These are phyloP conservation scores for Trialeurodes vaporariorum DNA, from an alignment of 1,140 invertebrate species.

Conservation along the genomic window DNA sequence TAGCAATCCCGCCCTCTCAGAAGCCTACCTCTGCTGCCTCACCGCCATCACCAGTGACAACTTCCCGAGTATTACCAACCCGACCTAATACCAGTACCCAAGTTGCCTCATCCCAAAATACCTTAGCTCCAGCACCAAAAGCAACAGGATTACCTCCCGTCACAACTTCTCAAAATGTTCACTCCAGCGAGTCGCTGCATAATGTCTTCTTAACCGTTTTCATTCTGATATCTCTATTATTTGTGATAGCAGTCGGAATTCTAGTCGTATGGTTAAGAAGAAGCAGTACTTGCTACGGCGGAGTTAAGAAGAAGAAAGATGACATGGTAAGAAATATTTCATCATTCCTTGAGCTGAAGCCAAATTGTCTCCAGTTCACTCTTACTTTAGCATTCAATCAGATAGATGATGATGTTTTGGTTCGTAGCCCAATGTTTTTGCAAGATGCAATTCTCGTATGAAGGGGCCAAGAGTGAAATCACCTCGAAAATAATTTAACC, in stretches of 20 bases:
- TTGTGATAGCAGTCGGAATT: not conserved
- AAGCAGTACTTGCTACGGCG: not conserved
- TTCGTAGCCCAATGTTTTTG: no score
- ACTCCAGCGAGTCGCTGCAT: not conserved
- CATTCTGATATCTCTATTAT: not conserved
- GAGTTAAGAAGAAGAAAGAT: constrained; percentile 30
- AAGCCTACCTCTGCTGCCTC: not conserved
- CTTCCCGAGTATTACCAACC: not conserved
- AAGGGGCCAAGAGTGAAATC: no score
- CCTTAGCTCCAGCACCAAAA: not conserved
- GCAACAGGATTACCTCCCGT: not conserved
- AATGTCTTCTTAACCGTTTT: not conserved
- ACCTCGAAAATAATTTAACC: no score
- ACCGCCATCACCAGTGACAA: not conserved
- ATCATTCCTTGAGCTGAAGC: not conserved
- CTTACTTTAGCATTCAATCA: no score
- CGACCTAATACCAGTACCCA: not conserved
- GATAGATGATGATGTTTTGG: no score
- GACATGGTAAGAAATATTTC: constrained; percentile 43
- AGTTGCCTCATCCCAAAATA: not conserved
- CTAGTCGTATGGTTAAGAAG: not conserved
- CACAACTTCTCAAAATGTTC: not conserved
- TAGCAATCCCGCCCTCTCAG: not conserved
- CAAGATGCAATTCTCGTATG: no score
- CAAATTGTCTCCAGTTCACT: no score